Percentiles rank a stretch among this genome's conserved stretches.
Conservation (phyloP, 2,888 invertebrate species). For the Hofmannophila pseudospretella region DNA sequence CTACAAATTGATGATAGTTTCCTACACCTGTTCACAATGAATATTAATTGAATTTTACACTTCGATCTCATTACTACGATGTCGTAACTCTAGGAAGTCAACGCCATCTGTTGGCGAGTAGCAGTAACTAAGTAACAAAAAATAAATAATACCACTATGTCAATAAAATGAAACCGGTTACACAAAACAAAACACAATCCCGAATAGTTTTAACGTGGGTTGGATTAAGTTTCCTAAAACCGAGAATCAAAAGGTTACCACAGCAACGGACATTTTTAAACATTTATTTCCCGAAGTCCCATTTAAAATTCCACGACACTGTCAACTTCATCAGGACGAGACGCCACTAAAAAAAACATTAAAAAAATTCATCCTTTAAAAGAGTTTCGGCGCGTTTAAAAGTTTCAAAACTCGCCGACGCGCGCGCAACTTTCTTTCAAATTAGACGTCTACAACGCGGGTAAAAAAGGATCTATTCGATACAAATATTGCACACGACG, state of each 20-base stretch:
- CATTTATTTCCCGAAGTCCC: background rate
- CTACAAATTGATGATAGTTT: too few relatives aligned
- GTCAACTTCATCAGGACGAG: slow-evolving; percentile 37
- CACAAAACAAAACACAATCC: too few relatives aligned
- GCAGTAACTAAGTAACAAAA: slow-evolving; percentile 18
- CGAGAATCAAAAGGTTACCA: background rate
- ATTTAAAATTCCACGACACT: slow-evolving; percentile 34
- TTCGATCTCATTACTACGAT: too few relatives aligned
- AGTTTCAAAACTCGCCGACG: slow-evolving; percentile 31
- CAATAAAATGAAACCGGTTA: too few relatives aligned
- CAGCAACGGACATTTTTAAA: background rate
- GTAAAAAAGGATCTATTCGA: slow-evolving; percentile 54
- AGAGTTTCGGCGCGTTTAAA: slow-evolving; percentile 36
- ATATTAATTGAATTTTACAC: too few relatives aligned
- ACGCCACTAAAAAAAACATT: slow-evolving; percentile 19
- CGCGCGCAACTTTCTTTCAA: slow-evolving; percentile 50
- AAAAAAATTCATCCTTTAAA: slow-evolving; percentile 19
- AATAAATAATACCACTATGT: too few relatives aligned
- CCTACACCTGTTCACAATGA: too few relatives aligned
- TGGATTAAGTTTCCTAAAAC: background rate
- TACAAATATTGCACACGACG: slow-evolving; percentile 74
- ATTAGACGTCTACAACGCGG: slow-evolving; percentile 54
- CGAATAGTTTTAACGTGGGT: too few relatives aligned
- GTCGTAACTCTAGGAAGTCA: slow-evolving; percentile 4
- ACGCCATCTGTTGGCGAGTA: slow-evolving; percentile 58